Conservation (phyloP, 2,797 vertebrate genomes). For the Squalus acanthias region DNA sequence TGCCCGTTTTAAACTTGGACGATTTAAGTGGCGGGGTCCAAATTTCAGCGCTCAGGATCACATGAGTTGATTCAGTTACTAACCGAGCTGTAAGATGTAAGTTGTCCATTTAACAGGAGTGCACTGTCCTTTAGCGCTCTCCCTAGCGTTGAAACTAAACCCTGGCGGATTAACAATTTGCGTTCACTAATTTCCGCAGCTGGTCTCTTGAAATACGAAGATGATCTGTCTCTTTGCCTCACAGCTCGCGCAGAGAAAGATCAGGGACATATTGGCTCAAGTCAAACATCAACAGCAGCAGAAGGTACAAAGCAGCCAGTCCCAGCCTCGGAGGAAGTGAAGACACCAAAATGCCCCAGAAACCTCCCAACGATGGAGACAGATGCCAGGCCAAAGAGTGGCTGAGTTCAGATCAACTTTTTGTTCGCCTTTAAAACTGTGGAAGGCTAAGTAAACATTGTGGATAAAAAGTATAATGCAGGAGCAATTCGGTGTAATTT, state of each 20-base stretch:
- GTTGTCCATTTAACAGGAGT: neutral
- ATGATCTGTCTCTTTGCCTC: constrained; percentile 29
- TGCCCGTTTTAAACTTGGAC: neutral
- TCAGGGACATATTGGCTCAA: constrained; percentile 89
- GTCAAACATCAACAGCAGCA: constrained; percentile 73
- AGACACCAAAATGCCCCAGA: constrained; percentile 55
- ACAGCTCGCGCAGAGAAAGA: constrained; percentile 90
- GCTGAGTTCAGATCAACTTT: constrained; percentile 46
- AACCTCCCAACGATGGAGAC: constrained; percentile 51
- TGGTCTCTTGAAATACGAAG: neutral
- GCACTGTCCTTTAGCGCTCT: neutral
- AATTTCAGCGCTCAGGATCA: neutral
- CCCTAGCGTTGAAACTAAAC: neutral
- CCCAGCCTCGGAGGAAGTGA: constrained; percentile 64
- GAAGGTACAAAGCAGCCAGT: constrained; percentile 75
- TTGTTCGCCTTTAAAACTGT: constrained; percentile 33
- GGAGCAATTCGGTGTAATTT: constrained; percentile 10
- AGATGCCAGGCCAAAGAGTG: constrained; percentile 73
- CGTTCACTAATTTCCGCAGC: neutral
- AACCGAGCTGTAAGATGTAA: neutral
- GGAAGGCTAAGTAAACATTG: constrained; percentile 34
- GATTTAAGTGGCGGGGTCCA: neutral
- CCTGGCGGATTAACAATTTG: neutral
- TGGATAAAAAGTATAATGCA: constrained; percentile 7
- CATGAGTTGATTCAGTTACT: neutral